Evolutionary conservation across 2,888 invertebrate species (phyloP).

Genomic region (Hipparchia semele): DNA sequence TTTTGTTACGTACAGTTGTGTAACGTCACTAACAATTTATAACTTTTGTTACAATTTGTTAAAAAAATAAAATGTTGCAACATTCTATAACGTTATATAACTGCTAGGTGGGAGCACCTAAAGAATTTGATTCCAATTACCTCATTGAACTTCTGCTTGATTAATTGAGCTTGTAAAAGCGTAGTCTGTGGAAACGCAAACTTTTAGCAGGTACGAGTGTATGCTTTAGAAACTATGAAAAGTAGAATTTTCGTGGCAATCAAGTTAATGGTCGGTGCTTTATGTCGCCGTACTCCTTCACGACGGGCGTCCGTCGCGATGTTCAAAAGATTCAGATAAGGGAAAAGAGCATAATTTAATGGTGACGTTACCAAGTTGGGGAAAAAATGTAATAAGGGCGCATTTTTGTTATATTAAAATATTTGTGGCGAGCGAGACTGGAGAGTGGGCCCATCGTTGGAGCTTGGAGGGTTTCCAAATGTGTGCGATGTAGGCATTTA

Average conservation of each 20-base stretch:
- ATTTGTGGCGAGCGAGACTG: conserved; percentile 48
- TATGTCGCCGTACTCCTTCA: not conserved
- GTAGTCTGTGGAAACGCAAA: too few relatives aligned
- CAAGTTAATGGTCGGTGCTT: conserved; percentile 16
- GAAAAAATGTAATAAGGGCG: conserved; percentile 51
- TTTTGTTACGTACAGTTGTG: too few relatives aligned
- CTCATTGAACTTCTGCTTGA: not conserved
- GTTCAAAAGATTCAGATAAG: conserved; percentile 24
- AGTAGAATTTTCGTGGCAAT: conserved; percentile 15
- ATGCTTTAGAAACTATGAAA: not conserved
- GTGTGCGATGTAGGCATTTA: conserved; percentile 7
- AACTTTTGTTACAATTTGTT: too few relatives aligned
- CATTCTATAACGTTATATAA: too few relatives aligned
- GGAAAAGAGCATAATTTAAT: conserved; percentile 45
- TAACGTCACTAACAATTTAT: too few relatives aligned
- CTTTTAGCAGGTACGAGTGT: too few relatives aligned
- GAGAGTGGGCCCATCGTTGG: conserved; percentile 48
- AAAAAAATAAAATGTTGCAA: too few relatives aligned
- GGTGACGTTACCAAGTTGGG: conserved; percentile 53
- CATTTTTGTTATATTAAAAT: conserved; percentile 51
- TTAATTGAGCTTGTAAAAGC: too few relatives aligned
- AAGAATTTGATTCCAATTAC: not conserved
- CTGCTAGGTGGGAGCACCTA: too few relatives aligned
- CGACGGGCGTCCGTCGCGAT: conserved; percentile 7
- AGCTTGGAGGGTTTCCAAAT: conserved; percentile 61